phyloP scores from a whole-genome alignment of 2,888 invertebrate species.

The Galeruca laticollis region DNA sequence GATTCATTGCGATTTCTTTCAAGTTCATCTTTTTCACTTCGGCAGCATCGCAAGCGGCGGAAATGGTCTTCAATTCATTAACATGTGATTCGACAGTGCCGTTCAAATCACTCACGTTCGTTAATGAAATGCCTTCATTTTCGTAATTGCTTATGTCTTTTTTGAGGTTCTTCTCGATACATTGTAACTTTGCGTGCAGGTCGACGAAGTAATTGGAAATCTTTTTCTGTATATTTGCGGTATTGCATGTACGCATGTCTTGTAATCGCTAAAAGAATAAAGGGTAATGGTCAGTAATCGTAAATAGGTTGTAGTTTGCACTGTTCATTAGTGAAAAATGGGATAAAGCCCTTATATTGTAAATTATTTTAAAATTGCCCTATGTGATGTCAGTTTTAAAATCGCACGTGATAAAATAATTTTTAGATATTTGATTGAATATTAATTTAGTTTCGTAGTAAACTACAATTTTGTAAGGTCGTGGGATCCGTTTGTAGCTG shows the following conservation, averaged over 20 bases:
- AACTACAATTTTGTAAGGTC: no score
- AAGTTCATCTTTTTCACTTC: constrained; percentile 49
- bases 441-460: no score
- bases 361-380: no score
- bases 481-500: no score
- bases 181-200: constrained; percentile 41
- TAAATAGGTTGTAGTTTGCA: no score
- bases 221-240: constrained; percentile 37
- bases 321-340: no score
- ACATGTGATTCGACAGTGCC: constrained; percentile 38
- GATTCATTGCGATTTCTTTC: constrained; percentile 43
- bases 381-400: no score
- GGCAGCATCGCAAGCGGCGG: constrained; percentile 36
- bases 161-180: constrained; percentile 35
- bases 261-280: constrained; percentile 42
- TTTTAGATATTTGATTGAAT: no score
- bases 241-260: constrained; percentile 29
- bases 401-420: no score
- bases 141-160: constrained; percentile 35
- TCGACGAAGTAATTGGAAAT: constrained; percentile 43
- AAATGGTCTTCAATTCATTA: constrained; percentile 44
- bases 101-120: constrained; percentile 40
- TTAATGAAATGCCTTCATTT: constrained; percentile 8
- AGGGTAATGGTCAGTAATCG: no score
- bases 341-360: no score